These are phyloP conservation scores for Seison nebaliae DNA, from an alignment of 1,140 invertebrate species.

Conservation along the genomic window DNA sequence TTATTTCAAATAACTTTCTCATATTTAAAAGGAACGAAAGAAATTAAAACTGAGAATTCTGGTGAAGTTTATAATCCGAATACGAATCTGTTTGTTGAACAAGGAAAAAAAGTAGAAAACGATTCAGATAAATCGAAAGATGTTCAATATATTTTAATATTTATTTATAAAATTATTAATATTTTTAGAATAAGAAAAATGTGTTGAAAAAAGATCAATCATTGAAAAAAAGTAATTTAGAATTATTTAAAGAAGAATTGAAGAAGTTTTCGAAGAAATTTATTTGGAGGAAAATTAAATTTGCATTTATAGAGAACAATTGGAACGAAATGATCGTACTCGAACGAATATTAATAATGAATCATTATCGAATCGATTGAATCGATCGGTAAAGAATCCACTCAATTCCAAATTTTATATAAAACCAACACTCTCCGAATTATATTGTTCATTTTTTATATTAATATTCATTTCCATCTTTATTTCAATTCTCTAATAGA, in stretches of 20 bases:
- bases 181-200: slow-evolving; percentile 26
- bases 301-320: slow-evolving; percentile 12
- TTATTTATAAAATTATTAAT: slow-evolving; percentile 1
- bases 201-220: slow-evolving; percentile 36
- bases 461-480: background rate
- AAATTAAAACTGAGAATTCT: slow-evolving; percentile 31
- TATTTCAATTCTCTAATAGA: background rate
- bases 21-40: background rate
- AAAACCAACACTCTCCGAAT: too few species aligned
- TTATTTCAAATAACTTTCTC: slow-evolving; percentile 2
- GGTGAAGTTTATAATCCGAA: slow-evolving; percentile 41
- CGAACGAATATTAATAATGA: background rate
- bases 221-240: slow-evolving; percentile 88
- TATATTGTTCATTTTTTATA: background rate
- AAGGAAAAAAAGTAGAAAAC: slow-evolving; percentile 2
- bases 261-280: slow-evolving; percentile 18
- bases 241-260: slow-evolving; percentile 60
- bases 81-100: slow-evolving; percentile 19
- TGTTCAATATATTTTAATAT: background rate
- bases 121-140: slow-evolving; percentile 26
- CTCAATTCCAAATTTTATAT: too few species aligned
- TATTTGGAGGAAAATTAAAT: background rate
- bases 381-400: background rate
- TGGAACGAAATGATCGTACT: slow-evolving; percentile 7
- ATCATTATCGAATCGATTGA: background rate